These are phyloP conservation scores for Muntiacus muntjak DNA, from an alignment of 2,113 vertebrate genomes.

Conservation along the genomic window DNA sequence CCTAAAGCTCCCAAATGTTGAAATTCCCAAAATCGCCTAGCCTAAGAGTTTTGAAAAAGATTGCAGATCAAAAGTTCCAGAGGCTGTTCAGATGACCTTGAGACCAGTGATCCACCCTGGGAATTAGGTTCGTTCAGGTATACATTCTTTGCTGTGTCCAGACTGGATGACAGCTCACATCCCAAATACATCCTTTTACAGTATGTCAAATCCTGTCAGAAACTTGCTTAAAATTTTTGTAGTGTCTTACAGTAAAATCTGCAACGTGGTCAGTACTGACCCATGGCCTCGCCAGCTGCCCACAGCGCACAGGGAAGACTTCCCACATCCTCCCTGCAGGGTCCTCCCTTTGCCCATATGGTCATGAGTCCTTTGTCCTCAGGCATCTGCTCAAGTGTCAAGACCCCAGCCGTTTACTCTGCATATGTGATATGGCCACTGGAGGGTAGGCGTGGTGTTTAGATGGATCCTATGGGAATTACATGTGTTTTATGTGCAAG, in stretches of 20 bases:
- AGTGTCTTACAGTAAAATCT: not conserved
- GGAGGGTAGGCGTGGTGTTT: not conserved
- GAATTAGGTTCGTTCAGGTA: not conserved
- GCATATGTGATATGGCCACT: not conserved
- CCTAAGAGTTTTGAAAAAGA: not conserved
- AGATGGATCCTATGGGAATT: not conserved
- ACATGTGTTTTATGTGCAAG: not conserved
- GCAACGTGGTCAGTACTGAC: too few species aligned
- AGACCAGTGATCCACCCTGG: too few species aligned
- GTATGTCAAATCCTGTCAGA: not conserved
- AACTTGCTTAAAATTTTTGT: not conserved
- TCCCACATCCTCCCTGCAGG: not conserved
- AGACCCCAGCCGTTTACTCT: not conserved
- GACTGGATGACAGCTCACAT: not conserved
- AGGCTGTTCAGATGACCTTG: not conserved
- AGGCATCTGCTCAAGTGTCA: not conserved
- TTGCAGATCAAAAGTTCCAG: not conserved
- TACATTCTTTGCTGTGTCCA: not conserved
- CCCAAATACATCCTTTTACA: not conserved
- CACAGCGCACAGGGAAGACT: not conserved
- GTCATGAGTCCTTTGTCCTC: not conserved
- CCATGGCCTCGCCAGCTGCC: not conserved
- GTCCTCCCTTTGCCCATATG: not conserved
- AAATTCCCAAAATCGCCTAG: not conserved
- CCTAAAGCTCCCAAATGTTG: not conserved